Conservation (phyloP, 1,140 invertebrate species). For the Ditylenchus dipsaci region DNA sequence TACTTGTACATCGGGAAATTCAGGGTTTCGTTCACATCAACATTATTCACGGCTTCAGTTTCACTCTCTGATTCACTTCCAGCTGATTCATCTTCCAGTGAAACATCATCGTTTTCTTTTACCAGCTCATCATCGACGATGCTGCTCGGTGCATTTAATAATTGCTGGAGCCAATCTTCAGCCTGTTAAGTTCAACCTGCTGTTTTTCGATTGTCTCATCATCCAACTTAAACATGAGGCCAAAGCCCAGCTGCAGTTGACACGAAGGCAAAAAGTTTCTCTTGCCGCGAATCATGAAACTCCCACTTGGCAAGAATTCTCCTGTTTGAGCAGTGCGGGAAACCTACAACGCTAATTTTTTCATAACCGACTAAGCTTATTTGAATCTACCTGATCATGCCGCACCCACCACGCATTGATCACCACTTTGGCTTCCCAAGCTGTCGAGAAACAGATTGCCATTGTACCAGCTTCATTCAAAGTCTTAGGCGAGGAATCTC, state of each 20-base stretch:
- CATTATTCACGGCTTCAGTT: conserved; percentile 39
- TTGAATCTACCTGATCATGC: conserved; percentile 72
- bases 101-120: conserved; percentile 24
- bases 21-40: too few relatives aligned
- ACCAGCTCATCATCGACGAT: conserved; percentile 44
- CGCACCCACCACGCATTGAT: conserved; percentile 94
- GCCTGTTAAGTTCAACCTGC: conserved; percentile 17
- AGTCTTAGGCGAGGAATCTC: conserved; percentile 76
- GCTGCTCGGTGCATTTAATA: background rate
- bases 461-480: conserved; percentile 92
- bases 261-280: conserved; percentile 87
- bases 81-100: conserved; percentile 59
- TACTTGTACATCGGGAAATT: conserved; percentile 65
- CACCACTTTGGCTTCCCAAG: conserved; percentile 93
- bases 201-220: conserved; percentile 60
- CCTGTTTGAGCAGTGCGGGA: conserved; percentile 94
- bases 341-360: conserved; percentile 61
- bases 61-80: conserved; percentile 56
- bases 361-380: conserved; percentile 10
- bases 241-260: conserved; percentile 86
- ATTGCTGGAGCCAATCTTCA: background rate
- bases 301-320: conserved; percentile 87
- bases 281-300: conserved; percentile 96
- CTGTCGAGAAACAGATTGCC: conserved; percentile 90
- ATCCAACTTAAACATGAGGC: conserved; percentile 80